Percentiles rank a stretch among this genome's conserved stretches.
phyloP scores from a whole-genome alignment of 2,113 vertebrate genomes.

The Panthera leo region DNA sequence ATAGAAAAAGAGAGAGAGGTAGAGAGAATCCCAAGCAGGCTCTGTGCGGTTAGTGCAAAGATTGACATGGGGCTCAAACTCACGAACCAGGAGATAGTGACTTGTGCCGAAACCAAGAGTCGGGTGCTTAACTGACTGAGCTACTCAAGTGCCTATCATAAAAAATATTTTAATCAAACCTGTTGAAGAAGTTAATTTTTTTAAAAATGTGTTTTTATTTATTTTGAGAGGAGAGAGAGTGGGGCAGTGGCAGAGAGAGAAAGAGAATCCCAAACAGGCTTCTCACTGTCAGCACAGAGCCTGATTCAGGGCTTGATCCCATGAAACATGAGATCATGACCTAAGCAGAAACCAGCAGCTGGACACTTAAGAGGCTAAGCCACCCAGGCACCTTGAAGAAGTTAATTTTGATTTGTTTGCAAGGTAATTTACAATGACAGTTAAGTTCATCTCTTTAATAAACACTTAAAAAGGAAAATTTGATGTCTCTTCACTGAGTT shows the following conservation, averaged over 20 bases:
- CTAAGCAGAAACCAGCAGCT: no score
- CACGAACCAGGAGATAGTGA: no score
- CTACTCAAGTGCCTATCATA: no score
- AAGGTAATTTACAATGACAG: background rate
- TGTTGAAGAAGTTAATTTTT: no score
- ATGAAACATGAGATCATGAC: background rate
- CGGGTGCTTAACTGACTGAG: no score
- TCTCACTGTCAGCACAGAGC: background rate
- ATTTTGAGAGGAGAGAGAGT: background rate
- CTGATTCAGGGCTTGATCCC: no score
- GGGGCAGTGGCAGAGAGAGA: background rate
- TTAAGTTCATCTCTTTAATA: background rate
- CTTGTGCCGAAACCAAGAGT: no score
- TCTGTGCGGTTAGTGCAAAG: no score
- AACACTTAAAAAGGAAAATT: background rate
- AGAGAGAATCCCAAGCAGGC: no score
- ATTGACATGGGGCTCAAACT: no score
- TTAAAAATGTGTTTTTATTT: background rate
- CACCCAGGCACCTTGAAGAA: background rate
- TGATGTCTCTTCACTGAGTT: conserved; percentile 14
- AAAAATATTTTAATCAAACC: no score
- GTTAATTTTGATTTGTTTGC: conserved; percentile 22
- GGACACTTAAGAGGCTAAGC: no score
- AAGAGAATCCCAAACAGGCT: background rate
- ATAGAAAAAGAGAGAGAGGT: background rate